phyloP scores from a whole-genome alignment of 1,140 invertebrate species.

The Globodera ellingtonae region DNA sequence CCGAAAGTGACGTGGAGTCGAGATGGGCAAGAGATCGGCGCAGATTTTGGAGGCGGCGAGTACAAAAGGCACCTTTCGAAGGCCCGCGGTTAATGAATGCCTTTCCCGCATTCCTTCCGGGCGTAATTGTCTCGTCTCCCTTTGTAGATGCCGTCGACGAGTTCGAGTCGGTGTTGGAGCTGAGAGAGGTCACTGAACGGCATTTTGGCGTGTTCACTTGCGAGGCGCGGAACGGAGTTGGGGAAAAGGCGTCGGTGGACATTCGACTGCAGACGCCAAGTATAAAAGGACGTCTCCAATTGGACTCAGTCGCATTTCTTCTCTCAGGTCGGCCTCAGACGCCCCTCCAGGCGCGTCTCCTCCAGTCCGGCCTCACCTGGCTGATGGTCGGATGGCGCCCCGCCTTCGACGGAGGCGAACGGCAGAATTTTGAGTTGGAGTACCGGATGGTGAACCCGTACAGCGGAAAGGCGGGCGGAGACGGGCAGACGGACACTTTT shows the following conservation, averaged over 20 bases:
- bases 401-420: conserved; percentile 52
- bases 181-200: conserved; percentile 37
- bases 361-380: conserved; percentile 37
- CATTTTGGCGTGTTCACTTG: conserved; percentile 47
- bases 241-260: conserved; percentile 32
- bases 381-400: conserved; percentile 48
- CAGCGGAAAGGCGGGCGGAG: conserved; percentile 10
- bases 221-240: conserved; percentile 43
- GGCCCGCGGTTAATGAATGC: neutral
- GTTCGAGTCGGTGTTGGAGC: conserved; percentile 46
- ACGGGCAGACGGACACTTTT: conserved; percentile 39
- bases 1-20: conserved; percentile 44
- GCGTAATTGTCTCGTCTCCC: neutral
- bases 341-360: conserved; percentile 33
- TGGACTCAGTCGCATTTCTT: conserved; percentile 7
- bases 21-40: conserved; percentile 42
- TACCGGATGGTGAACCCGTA: conserved; percentile 45
- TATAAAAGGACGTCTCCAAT: neutral
- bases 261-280: conserved; percentile 46
- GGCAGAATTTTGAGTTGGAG: conserved; percentile 51
- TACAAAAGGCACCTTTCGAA: conserved; percentile 7
- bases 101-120: too few relatives aligned
- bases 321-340: conserved; percentile 43
- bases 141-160: conserved; percentile 29
- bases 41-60: neutral